Base-by-base conservation (phyloP, 2,113 vertebrate species). In the Riparia riparia region DNA sequence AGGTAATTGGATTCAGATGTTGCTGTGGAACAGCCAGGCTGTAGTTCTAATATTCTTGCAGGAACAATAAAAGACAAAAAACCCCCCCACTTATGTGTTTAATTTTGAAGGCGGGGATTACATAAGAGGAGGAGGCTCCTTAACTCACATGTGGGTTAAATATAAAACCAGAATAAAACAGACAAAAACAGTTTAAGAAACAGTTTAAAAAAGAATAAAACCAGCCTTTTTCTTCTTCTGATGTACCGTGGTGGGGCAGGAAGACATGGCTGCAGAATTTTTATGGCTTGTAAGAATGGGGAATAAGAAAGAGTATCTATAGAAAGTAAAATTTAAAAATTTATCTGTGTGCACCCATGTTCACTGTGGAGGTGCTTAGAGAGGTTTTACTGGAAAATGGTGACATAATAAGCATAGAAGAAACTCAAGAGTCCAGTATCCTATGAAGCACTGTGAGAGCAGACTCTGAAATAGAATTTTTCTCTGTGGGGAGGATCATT, bases 1-100 rank as follows among this genome's bases (percentile, higher is more conserved):
- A 39, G 42, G 34, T 91, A 73, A 90, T 83, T 86, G 54, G 58
- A 70, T 70, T 86, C 95, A 93, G 74, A 90, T 95, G 88, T 88
- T 72, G 54, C 54, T 76, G 80, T 79, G 66, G 20, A 88, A 65
- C 8, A 57, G 82, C 34, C 58, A 77, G 85, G 37, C 31, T 82
- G 24, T 66, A 69, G 66, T 85, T 88, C 71, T 72, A 57, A 53
- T 77, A 80, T 80, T 65, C 71, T 80, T 94, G 54, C 41, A 88
- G 79, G 82, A 82, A 80, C 77, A 79, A 78, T 60, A 82, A 94
- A 89, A 91, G 64, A 16, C 14, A 37, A 37, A 37, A 37, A 37
- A 37, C 9, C 37, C 37, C 37, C 37, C 0, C 1, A 72, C 53
- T 79, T 70, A 51, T 82, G 44, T 7, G 0, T 93, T 95, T 94